Base-by-base conservation (phyloP, 2,888 invertebrate genomes). In the Strigamia maritima region DNA sequence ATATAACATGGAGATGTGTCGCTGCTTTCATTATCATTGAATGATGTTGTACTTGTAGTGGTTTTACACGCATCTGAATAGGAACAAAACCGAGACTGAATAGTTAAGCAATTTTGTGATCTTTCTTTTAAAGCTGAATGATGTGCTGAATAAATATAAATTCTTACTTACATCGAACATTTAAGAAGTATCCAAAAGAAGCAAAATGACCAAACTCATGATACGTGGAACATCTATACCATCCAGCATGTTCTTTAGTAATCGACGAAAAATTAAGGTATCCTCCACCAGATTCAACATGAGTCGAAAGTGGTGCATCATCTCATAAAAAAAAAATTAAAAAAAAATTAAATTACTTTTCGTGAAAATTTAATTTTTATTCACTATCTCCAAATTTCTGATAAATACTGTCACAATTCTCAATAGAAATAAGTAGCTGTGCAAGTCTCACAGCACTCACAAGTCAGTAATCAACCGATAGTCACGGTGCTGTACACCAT, bases 181-280 rank as follows among this genome's bases (percentile, higher is more conserved):
- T 94, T 83, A 95, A 91, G 86, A 93, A 95, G 88, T 95, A 95
- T 81, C 94, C 95, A 84, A 95, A 94, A 84, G 94, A 94, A 81
- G 93, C 93, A 87, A 94, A 95, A 86, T 93, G 80, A 4, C 84
- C 84, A 84, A 94, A 90, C 81, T 92, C 89, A 89, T 95, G 94
- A 24, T 84, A 82, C 80, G 94, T 93, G 78, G 93, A 91, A 87
- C 95, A 95, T 86, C 94, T 93, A 89, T 95, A 95, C 95, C 95
- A 95, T 84, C 95, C 95, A 80, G 93, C 93, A 88, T 95, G 93
- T 82, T 92, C 90, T 77, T 92, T 89, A 78, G 90, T 89, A 85
- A 95, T 92, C 83, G 91, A 90, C 77, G 91, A 91, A 88, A 95
- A 95, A 87, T 95, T 95, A 80, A 95, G 90, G 86, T 92, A 94